Percentiles rank a stretch among this genome's conserved stretches.
phyloP scores from a whole-genome alignment of 2,888 invertebrate species.

The Drosophila anceps region DNA sequence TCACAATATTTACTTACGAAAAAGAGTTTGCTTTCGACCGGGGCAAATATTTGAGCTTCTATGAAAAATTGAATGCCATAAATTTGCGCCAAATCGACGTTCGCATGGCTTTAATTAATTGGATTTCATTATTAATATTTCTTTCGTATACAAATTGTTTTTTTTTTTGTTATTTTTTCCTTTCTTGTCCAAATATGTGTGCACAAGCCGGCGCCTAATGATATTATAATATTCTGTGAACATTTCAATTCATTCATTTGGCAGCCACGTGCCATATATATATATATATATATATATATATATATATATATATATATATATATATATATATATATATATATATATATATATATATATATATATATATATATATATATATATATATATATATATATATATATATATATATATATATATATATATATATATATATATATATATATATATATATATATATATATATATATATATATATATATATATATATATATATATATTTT shows the following conservation, averaged over 20 bases:
- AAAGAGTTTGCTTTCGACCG: conserved; percentile 33
- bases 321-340: conserved; percentile 13
- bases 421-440: conserved; percentile 15
- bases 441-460: not conserved
- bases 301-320: conserved; percentile 14
- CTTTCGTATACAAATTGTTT: conserved; percentile 5
- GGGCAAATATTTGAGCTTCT: conserved; percentile 52
- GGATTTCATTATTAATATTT: conserved; percentile 18
- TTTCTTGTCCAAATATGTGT: conserved; percentile 48
- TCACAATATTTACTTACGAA: conserved; percentile 40
- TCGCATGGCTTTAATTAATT: conserved; percentile 68
- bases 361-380: too few relatives aligned
- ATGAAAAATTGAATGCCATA: conserved; percentile 61
- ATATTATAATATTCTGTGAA: conserved; percentile 60
- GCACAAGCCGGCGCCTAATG: conserved; percentile 26
- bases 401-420: conserved; percentile 18
- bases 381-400: conserved; percentile 8
- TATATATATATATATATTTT: too few relatives aligned
- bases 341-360: too few relatives aligned
- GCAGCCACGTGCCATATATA: conserved; percentile 63
- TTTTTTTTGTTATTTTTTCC: conserved; percentile 1
- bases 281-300: conserved; percentile 21
- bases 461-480: too few relatives aligned
- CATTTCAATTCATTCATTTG: conserved; percentile 64
- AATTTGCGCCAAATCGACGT: conserved; percentile 62